A percentile compares a stretch with the other conserved stretches of the same genome.
These are phyloP conservation scores for Papilio gigon DNA, from an alignment of 2,888 invertebrate species.

Conservation along the genomic window DNA sequence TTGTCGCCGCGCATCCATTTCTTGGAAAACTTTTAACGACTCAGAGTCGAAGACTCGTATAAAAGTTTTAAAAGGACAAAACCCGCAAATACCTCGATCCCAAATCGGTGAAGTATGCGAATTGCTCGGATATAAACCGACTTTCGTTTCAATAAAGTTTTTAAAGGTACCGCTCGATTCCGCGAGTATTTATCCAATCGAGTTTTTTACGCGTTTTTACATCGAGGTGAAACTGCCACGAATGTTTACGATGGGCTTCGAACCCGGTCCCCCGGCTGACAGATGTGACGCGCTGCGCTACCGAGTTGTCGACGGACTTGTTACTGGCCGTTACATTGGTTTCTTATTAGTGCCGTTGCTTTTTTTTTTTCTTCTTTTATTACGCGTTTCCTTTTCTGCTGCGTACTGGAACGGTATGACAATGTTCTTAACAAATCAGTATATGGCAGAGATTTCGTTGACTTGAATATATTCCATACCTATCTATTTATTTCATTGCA, in stretches of 20 bases:
- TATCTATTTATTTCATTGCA: no score
- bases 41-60: slow-evolving; percentile 2
- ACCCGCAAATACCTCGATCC: slow-evolving; percentile 14
- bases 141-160: slow-evolving; percentile 36
- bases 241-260: slow-evolving; percentile 23
- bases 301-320: background rate
- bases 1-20: slow-evolving; percentile 16
- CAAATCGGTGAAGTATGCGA: slow-evolving; percentile 21
- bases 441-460: no score
- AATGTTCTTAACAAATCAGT: no score
- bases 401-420: no score
- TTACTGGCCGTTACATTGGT: slow-evolving; percentile 20
- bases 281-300: slow-evolving; percentile 16
- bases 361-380: background rate
- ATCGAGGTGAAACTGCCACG: slow-evolving; percentile 16
- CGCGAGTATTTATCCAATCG: slow-evolving; percentile 2
- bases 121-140: slow-evolving; percentile 24
- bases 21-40: slow-evolving; percentile 24
- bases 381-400: background rate
- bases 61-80: slow-evolving; percentile 24
- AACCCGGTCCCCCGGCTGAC: slow-evolving; percentile 2
- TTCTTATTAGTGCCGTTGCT: background rate
- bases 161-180: slow-evolving; percentile 20
- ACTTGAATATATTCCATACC: no score
- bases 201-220: slow-evolving; percentile 29